Percentiles rank a stretch among this genome's conserved stretches.
Conservation (phyloP, 2,797 vertebrate species). For the Phaenicophaeus curvirostris region DNA sequence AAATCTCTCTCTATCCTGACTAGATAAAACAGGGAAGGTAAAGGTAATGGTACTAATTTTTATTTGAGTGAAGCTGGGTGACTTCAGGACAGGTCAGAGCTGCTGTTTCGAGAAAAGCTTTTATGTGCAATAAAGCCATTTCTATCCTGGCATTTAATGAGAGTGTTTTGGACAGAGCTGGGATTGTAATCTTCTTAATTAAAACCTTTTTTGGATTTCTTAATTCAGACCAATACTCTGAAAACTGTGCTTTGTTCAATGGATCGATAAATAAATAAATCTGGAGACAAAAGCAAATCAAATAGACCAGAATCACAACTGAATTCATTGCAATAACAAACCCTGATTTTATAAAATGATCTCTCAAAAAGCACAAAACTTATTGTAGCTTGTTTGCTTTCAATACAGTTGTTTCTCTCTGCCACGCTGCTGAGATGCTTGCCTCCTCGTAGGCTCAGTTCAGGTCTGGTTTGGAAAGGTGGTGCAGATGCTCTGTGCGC, state of each 20-base stretch:
- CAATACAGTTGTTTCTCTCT: not conserved
- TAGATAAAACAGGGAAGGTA: not conserved
- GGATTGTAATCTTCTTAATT: not conserved
- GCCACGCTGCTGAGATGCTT: accelerated
- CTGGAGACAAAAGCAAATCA: not conserved
- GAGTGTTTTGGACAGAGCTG: not conserved
- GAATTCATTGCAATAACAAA: not conserved
- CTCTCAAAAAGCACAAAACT: not conserved
- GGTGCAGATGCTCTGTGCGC: not conserved
- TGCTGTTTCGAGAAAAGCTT: not conserved
- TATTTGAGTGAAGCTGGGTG: not conserved
- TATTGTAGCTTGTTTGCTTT: not conserved
- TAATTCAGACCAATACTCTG: not conserved
- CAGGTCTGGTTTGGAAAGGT: not conserved
- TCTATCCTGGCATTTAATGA: not conserved
- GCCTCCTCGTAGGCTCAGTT: not conserved
- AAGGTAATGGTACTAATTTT: not conserved
- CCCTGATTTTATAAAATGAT: not conserved
- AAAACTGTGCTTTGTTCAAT: not conserved
- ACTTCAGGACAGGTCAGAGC: not conserved
- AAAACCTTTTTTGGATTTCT: not conserved
- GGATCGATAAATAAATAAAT: not conserved
- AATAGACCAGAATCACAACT: not conserved
- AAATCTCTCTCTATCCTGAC: not conserved
- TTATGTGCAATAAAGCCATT: not conserved